Percentiles rank a stretch among this genome's conserved stretches.
Evolutionary conservation across 23 tunicate genomes (phyloP).

Genomic region (Pegea sp.): DNA sequence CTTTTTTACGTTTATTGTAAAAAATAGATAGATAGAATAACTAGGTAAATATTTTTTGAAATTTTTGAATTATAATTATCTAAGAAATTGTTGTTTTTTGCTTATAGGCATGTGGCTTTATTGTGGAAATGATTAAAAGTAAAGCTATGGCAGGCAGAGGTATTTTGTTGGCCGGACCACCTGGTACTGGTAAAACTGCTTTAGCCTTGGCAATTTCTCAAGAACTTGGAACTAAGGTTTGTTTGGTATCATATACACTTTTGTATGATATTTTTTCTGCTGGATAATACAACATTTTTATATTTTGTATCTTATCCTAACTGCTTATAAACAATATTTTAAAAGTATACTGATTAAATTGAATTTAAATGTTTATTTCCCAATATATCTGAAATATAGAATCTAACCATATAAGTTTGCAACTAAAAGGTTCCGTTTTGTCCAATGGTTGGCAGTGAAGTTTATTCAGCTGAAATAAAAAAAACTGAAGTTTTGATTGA

Average conservation of each 20-base stretch:
- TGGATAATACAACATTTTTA: not conserved
- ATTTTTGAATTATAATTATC: too few species aligned
- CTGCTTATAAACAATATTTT: not conserved
- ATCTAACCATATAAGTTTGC: not conserved
- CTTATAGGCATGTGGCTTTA: conserved; percentile 88
- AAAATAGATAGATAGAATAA: too few species aligned
- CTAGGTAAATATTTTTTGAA: too few species aligned
- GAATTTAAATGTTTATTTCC: not conserved
- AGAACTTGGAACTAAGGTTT: conserved; percentile 91
- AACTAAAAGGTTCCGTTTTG: conserved; percentile 84
- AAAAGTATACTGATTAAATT: not conserved
- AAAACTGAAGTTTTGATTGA: conserved; percentile 99
- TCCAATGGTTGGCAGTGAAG: conserved; percentile 99
- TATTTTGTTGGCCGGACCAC: conserved; percentile 95
- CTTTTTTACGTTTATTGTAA: too few species aligned
- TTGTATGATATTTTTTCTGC: not conserved
- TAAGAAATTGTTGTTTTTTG: too few species aligned
- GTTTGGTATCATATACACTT: not conserved
- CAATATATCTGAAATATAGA: not conserved
- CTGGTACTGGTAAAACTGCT: conserved; percentile 99
- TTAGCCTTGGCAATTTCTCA: conserved; percentile 90
- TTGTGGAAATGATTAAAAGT: conserved; percentile 89
- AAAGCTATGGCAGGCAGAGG: conserved; percentile 99
- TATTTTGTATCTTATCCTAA: not conserved
- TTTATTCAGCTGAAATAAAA: conserved; percentile 92